A percentile compares a stretch with the other conserved stretches of the same genome.
These are phyloP conservation scores for Cyclophora punctaria DNA, from an alignment of 2,888 invertebrate genomes.

Conservation along the genomic window DNA sequence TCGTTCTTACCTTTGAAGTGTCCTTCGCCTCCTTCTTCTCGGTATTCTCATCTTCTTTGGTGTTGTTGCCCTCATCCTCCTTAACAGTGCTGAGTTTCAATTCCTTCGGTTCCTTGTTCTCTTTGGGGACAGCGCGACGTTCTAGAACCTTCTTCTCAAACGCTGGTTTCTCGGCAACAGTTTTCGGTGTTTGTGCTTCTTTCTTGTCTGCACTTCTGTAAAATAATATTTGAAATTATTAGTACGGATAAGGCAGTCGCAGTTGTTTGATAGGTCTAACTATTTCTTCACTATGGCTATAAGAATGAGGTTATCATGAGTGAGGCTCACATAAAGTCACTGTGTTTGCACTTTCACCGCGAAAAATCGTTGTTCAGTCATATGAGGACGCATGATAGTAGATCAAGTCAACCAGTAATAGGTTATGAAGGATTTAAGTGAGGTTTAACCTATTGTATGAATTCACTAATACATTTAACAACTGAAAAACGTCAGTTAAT, in stretches of 20 bases:
- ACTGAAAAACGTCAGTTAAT: no score
- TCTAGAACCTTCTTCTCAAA: slow-evolving; percentile 43
- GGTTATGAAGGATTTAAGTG: no score
- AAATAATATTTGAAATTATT: background rate
- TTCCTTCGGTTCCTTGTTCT: slow-evolving; percentile 50
- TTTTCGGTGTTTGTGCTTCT: slow-evolving; percentile 23
- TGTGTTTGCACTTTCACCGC: background rate
- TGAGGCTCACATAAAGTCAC: no score
- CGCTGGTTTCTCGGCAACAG: slow-evolving; percentile 23
- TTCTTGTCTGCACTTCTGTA: slow-evolving; percentile 45
- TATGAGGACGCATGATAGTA: background rate
- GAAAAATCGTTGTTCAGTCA: background rate
- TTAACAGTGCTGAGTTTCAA: slow-evolving; percentile 31
- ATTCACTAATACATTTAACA: no score
- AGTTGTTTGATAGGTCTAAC: no score
- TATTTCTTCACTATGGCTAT: no score
- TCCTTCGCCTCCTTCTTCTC: slow-evolving; percentile 20
- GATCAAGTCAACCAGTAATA: no score
- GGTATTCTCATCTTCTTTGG: slow-evolving; percentile 22
- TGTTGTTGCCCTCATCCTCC: slow-evolving; percentile 17
- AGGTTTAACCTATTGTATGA: no score
- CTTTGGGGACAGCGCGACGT: slow-evolving; percentile 45
- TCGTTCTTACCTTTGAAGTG: slow-evolving; percentile 21
- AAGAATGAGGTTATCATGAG: no score
- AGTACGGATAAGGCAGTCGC: no score